Evolutionary conservation across 92 coral and sea anemone species (phyloP).

Genomic region (Heliopora coerulea): DNA sequence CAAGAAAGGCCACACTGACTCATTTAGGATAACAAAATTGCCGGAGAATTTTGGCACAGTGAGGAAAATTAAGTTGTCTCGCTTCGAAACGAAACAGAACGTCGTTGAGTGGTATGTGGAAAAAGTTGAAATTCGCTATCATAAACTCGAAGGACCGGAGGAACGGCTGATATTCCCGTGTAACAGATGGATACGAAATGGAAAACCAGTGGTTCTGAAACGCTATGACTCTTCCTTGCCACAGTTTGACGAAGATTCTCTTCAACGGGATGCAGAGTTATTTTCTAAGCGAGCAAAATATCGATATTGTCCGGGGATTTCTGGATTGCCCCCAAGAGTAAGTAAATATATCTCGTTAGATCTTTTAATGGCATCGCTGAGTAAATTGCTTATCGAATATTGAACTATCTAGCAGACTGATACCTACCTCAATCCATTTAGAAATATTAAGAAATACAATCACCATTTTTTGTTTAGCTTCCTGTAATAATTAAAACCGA

Average conservation of each 20-base stretch:
- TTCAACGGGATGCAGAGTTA: slow-evolving; percentile 82
- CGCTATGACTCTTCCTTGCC: slow-evolving; percentile 73
- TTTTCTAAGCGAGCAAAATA: slow-evolving; percentile 95
- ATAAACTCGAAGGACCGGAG: slow-evolving; percentile 55
- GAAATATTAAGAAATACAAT: too few species aligned
- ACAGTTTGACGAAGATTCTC: slow-evolving; percentile 72
- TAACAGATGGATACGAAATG: slow-evolving; percentile 87
- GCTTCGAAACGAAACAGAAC: slow-evolving; percentile 71
- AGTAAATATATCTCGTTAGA: slow-evolving; percentile 55
- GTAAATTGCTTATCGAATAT: too few species aligned
- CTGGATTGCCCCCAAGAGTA: slow-evolving; percentile 87
- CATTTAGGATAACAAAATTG: slow-evolving; percentile 61
- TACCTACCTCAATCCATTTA: too few species aligned
- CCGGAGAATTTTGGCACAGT: slow-evolving; percentile 62
- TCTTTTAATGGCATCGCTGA: background rate
- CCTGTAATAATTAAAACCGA: too few species aligned
- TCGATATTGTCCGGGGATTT: slow-evolving; percentile 70
- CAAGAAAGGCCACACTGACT: slow-evolving; percentile 93
- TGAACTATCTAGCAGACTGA: too few species aligned
- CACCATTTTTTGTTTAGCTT: too few species aligned
- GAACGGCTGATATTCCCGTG: slow-evolving; percentile 80
- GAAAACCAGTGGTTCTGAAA: slow-evolving; percentile 60
- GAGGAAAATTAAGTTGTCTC: slow-evolving; percentile 63
- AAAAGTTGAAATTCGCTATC: slow-evolving; percentile 76
- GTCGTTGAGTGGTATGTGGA: slow-evolving; percentile 96